These are phyloP conservation scores for Phalera bucephala DNA, from an alignment of 2,888 invertebrate species.

Conservation along the genomic window DNA sequence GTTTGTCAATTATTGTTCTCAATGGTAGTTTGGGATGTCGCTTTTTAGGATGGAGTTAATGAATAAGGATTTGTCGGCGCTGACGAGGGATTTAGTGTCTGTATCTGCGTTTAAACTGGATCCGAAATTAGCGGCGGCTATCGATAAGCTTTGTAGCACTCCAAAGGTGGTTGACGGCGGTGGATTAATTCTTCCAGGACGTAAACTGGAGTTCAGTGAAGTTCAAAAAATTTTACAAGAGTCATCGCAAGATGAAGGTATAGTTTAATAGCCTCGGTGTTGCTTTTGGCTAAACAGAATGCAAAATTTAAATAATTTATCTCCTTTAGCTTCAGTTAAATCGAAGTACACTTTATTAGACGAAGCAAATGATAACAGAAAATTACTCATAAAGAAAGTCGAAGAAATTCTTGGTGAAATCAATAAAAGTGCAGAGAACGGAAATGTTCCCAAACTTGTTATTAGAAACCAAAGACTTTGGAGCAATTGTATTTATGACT, in stretches of 20 bases:
- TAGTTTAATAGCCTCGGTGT: too few species aligned
- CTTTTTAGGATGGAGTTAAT: conserved; percentile 67
- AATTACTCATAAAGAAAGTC: conserved; percentile 59
- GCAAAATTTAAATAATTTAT: too few species aligned
- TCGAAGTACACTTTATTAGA: conserved; percentile 32
- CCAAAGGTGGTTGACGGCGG: conserved; percentile 25
- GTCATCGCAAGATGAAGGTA: conserved; percentile 31
- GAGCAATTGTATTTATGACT: conserved; percentile 80
- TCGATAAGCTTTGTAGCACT: conserved; percentile 55
- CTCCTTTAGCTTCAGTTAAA: conserved; percentile 29
- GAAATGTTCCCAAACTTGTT: conserved; percentile 58
- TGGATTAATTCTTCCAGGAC: conserved; percentile 50
- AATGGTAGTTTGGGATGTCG: conserved; percentile 44
- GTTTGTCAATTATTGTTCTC: conserved; percentile 69
- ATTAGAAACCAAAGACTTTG: conserved; percentile 73
- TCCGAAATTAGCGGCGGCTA: conserved; percentile 59
- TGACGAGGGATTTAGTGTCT: conserved; percentile 48
- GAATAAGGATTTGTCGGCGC: conserved; percentile 56
- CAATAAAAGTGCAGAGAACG: conserved; percentile 61
- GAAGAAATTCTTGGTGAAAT: conserved; percentile 67
- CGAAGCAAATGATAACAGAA: conserved; percentile 45
- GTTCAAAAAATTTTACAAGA: conserved; percentile 55
- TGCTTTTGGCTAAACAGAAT: too few species aligned
- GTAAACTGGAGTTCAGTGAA: conserved; percentile 64
- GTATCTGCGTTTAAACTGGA: conserved; percentile 59